Evolutionary conservation across 2,113 vertebrate genomes (phyloP), one percentile per base, ranked within the genome.

Genomic region (Lichenostomus cassidix): DNA sequence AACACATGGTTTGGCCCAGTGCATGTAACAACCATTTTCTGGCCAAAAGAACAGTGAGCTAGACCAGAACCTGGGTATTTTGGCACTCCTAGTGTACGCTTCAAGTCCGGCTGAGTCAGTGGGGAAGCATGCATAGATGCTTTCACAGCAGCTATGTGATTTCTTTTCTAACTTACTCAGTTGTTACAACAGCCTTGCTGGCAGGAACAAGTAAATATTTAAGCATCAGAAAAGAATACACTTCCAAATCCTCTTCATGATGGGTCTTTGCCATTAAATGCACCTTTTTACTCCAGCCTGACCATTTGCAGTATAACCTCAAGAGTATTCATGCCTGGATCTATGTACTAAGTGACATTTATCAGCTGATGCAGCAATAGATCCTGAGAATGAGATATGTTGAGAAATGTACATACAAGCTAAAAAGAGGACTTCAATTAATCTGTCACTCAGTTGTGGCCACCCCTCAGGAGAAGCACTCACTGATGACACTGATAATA

Each of bases 71-170:
- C 44, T 62, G 85, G 68, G 68, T 95, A 60, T 89, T 87, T 78
- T 95, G 95, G 70, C 70, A 52, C 33, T 83, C 44, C 29, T n/a
- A 59, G 37, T 31, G 7, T 80, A 24, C 39, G 59, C 53, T 69
- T 89, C 67, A 65, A 77, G 24, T 77, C 47, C 64, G 79, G 65
- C 76, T 96, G 91, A 91, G n/a, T 95, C 91, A 91, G 68, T 64
- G 73, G 79, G 71, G 89, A 96, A 92, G 47, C 64, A 81, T 73
- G 71, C 59, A 63, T 89, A 83, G 89, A 92, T 88, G 56, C 67
- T 92, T 90, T 91, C 90, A 95, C 60, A 92, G 71, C 84, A 96
- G 79, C 75, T 86, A 77, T 68, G 52, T 81, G 74, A 62, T 76
- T 64, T 83, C 60, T 94, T 95, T 80, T 71, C 59, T 44, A 31